Base-by-base conservation (phyloP, 2,888 invertebrate species). In the Eueremaeus valkanovi region DNA sequence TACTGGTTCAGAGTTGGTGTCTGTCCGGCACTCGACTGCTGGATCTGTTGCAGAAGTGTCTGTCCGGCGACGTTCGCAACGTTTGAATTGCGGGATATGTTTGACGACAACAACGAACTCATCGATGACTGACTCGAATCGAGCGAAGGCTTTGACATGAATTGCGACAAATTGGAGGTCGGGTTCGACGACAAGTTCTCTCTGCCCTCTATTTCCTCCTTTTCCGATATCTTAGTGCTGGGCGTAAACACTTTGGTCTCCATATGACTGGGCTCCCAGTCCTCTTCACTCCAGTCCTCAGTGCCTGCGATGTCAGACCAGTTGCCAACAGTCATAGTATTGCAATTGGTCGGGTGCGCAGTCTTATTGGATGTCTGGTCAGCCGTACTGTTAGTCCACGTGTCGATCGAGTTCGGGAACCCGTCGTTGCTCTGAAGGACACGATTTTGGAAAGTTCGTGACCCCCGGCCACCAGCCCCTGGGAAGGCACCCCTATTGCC, bases 181-280 rank as follows among this genome's bases (percentile, higher is more conserved):
- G 72, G 75, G 13, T 21, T 27, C 27, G 55, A 55, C 11, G 74
- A 63, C 49, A 63, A 49, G 45, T 68, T 58, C 3, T 55, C 45
- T 45, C 51, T 29, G 18, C 33, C 55, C 1, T 36, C 68, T 9
- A 29, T 72, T 42, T 76, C 76, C 24, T 76, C 76, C 31, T 76
- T 76, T 51, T 75, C 76, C 11, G 75, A 45, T 40, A 75, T 49
- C 31, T 77, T 77, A 27, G 77, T 73, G 81, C 90, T 90, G 16
- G 92, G 89, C 58, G 92, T 92, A 83, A 92, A 92, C 76, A 96
- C 95, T 87, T 95, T 95, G 70, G 93, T 93, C 83, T 96, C 95
- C 78, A 93, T 91, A 77, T 95, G 87, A 80, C 93, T 94, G 74
- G 95, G 95, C 55, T 93, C 93, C 87, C 95, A 96, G 83, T 95